phyloP scores from a whole-genome alignment of 2,797 vertebrate species.

The Neosilurus mollespiculum region DNA sequence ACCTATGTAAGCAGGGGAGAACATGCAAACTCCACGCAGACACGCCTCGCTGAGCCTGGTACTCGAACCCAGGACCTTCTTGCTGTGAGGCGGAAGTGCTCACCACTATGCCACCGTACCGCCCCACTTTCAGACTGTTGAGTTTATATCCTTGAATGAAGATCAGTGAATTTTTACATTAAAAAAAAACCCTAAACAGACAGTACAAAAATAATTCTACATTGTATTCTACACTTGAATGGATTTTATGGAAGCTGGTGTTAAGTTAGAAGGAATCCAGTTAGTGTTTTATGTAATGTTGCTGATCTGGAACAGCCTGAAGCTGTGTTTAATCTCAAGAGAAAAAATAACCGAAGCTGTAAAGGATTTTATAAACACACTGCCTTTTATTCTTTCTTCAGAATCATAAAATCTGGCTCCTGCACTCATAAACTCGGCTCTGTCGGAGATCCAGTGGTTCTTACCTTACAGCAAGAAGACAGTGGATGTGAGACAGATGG shows the following conservation, averaged over 20 bases:
- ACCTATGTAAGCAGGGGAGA: no score
- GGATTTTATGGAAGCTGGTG: not conserved
- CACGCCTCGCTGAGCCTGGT: no score
- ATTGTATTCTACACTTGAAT: not conserved
- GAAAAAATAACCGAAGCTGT: not conserved
- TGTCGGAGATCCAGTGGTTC: not conserved
- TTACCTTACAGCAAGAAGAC: constrained; percentile 30
- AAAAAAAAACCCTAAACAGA: not conserved
- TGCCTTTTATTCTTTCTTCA: not conserved
- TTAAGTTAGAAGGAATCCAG: not conserved
- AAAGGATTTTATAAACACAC: not conserved
- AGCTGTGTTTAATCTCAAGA: not conserved
- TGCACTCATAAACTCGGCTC: not conserved
- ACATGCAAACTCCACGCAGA: no score
- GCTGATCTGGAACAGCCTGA: not conserved
- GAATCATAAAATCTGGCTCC: not conserved
- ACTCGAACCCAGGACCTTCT: no score
- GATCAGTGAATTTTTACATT: no score
- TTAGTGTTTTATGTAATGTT: not conserved
- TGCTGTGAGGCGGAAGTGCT: no score
- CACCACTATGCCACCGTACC: no score
- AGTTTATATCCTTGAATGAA: no score
- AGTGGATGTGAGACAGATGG: not conserved
- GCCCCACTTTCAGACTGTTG: not conserved
- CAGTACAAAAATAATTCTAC: not conserved